These are phyloP conservation scores for Apamea anceps DNA, from an alignment of 2,888 invertebrate genomes.

Conservation along the genomic window DNA sequence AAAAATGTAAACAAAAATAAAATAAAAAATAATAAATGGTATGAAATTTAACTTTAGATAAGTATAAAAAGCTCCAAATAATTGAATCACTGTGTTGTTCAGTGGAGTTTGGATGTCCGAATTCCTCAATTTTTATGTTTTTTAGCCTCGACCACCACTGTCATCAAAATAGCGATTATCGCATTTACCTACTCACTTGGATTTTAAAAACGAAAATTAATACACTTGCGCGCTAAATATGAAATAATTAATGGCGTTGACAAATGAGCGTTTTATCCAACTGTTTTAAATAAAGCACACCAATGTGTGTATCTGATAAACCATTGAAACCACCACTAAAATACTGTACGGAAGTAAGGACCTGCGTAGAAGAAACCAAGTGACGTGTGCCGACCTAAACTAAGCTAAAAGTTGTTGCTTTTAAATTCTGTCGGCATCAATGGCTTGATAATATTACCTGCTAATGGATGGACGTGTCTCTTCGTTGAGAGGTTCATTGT, in stretches of 20 bases:
- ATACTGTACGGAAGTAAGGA: not conserved
- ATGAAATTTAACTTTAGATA: not conserved
- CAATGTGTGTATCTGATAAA: too few relatives aligned
- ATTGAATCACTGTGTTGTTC: too few relatives aligned
- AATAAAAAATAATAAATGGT: not conserved
- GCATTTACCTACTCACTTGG: not conserved
- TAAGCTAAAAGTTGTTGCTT: not conserved
- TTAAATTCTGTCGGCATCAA: conserved; percentile 11
- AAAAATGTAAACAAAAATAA: too few relatives aligned
- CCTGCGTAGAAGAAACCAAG: not conserved
- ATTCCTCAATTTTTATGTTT: not conserved
- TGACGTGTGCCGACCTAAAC: not conserved
- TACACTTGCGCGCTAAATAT: not conserved
- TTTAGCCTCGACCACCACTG: not conserved
- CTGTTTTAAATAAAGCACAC: not conserved
- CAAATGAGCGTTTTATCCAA: not conserved
- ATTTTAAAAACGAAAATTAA: not conserved
- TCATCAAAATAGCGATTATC: not conserved
- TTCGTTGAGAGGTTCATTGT: conserved; percentile 46
- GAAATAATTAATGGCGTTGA: not conserved
- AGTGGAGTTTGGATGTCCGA: not conserved
- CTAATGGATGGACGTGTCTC: conserved; percentile 50
- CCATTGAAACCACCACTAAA: not conserved
- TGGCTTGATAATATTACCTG: conserved; percentile 27
- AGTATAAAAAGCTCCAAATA: too few relatives aligned